phyloP scores from a whole-genome alignment of 2,113 vertebrate species.

The Saccopteryx bilineata region DNA sequence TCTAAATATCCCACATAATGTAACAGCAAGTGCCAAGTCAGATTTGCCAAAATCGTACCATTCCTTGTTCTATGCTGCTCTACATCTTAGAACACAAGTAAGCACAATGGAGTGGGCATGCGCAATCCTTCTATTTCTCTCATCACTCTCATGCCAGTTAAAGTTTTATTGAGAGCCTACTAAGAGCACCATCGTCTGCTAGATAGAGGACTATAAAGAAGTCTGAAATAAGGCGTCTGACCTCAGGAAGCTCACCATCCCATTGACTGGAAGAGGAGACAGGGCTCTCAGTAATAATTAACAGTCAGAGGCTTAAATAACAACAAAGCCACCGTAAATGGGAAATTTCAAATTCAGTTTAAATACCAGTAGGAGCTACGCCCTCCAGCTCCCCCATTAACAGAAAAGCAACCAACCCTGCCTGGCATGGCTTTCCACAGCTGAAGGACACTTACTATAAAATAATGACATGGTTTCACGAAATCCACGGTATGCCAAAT shows the following conservation, averaged over 20 bases:
- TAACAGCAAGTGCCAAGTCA: not conserved
- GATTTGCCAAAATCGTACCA: not conserved
- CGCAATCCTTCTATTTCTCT: not conserved
- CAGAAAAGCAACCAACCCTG: slow-evolving; percentile 46
- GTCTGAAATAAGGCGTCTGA: not conserved
- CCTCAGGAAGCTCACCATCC: not conserved
- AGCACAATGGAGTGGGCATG: not conserved
- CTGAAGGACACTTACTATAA: slow-evolving; percentile 64
- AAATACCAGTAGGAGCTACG: not conserved
- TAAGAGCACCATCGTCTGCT: not conserved
- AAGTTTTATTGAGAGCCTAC: not conserved
- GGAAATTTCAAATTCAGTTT: slow-evolving; percentile 61
- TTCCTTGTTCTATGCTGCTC: not conserved
- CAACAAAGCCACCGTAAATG: slow-evolving; percentile 25
- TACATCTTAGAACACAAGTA: not conserved
- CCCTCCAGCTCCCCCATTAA: not conserved
- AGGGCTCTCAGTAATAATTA: slow-evolving; percentile 55
- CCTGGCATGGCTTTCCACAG: slow-evolving; percentile 4
- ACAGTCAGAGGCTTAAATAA: slow-evolving; percentile 14
- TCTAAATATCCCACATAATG: not conserved
- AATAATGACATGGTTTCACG: slow-evolving; percentile 60
- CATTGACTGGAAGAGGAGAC: slow-evolving; percentile 41
- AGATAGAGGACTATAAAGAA: slow-evolving; percentile 23
- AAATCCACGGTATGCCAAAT: slow-evolving; percentile 42
- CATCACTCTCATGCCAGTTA: not conserved